Percentiles rank a stretch among this genome's conserved stretches.
Evolutionary conservation across 2,113 vertebrate species (phyloP).

Genomic region (Solea senegalensis): DNA sequence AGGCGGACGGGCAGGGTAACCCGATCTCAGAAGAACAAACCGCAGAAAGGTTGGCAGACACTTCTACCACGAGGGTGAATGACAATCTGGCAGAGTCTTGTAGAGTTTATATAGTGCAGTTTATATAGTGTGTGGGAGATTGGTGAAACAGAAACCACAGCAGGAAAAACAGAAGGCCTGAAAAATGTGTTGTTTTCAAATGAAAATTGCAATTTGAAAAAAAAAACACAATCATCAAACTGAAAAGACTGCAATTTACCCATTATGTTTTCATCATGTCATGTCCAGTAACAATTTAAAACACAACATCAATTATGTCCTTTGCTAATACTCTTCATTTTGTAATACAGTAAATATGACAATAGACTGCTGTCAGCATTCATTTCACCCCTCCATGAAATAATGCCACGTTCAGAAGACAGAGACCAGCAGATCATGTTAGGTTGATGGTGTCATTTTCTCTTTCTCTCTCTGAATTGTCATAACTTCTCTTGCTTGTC

Average conservation of each 20-base stretch:
- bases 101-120: neutral
- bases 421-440: constrained; percentile 23
- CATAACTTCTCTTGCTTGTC: constrained; percentile 4
- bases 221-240: too few relatives aligned
- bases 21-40: neutral
- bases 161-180: too few relatives aligned
- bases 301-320: too few relatives aligned
- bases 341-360: too few relatives aligned
- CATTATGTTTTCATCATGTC: constrained; percentile 13
- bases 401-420: constrained; percentile 4
- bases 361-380: constrained; percentile 13
- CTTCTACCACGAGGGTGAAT: neutral
- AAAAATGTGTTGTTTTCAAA: too few relatives aligned
- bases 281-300: too few relatives aligned
- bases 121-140: too few relatives aligned
- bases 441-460: neutral
- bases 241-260: constrained; percentile 21
- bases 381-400: constrained; percentile 32
- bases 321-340: too few relatives aligned
- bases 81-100: neutral
- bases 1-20: neutral
- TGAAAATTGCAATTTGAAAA: too few relatives aligned
- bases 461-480: neutral
- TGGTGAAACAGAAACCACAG: too few relatives aligned
- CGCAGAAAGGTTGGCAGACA: neutral